Evolutionary conservation across 1,140 invertebrate species (phyloP), one percentile per base, ranked within the genome.

Genomic region (Mactra quadrangularis): DNA sequence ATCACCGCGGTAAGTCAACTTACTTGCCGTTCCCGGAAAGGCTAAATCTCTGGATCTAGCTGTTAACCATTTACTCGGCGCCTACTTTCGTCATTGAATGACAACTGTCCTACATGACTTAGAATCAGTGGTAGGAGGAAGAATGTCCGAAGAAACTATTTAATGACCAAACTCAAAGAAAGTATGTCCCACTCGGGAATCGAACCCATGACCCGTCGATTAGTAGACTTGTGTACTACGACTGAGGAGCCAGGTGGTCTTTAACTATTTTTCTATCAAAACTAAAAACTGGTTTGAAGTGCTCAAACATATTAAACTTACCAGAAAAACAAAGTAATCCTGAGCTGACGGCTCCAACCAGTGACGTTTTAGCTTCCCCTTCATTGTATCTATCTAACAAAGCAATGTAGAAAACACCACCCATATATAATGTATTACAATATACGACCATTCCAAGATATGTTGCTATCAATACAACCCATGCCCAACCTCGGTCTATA

Each of bases 401-500:
- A 6, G 50, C 77, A 3, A 68, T 27, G 47, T 81, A 81, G 0
- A 81, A n/a, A 3, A 81, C 38, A 4, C 77, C 77, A 27, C 53
- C 52, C 77, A 81, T 81, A 27, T 70, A 81, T 33, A 70, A 33
- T 17, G 38, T 7, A 25, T 31, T 29, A 33, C 64, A 81, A 53
- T 31, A 47, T 27, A 81, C 57, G 1, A 81, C 25, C 57, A 70
- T 71, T 3, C 77, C 77, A 19, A 57, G 17, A 41, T 57, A 75
- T 38, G 35, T 27, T 35, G 72, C 17, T 3, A 50, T 22, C 35
- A 76, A 25, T 22, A 76, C 72, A 11, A 76, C 0, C 72, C 72
- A 76, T 3, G 72, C 72, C 72, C 72, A 76, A 17, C 72, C 72
- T 6, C 72, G 15, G 27, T 76, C 72, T 45, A 76, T 76, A 31